Evolutionary conservation across 2,113 vertebrate species (phyloP), one percentile per base, ranked within the genome.

Genomic region (Lasiurus cinereus): DNA sequence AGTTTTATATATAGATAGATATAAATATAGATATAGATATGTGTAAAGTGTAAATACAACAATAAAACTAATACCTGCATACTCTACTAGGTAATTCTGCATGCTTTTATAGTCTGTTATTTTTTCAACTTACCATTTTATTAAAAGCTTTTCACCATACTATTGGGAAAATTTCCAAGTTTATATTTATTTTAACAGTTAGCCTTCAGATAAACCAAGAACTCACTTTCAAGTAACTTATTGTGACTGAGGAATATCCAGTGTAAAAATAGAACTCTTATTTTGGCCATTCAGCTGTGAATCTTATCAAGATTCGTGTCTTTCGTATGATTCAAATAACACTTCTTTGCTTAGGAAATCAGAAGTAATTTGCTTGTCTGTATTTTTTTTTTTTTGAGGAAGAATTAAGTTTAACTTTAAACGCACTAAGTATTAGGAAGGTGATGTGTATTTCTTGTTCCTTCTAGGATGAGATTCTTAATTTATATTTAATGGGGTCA

Each of bases 131-230:
- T 87, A 76, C 36, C 16, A 67, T 78, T 90, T 90, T 83, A 78
- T 74, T 84, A 48, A 95, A 69, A 88, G 13, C 16, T 80, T 93
- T 83, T 69, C 39, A 69, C 24, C 2, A 83, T 56, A 29, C 64
- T 91, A 64, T 27, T 76, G 69, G 52, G 31, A 10, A 67, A 89
- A 84, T 52, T 4, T 69, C 27, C 6, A 50, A 33, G 13, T 69
- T 90, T 29, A 24, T 87, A 66, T 78, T 95, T 76, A 92, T 70
- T 77, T 91, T 94, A 83, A 90, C 24, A 70, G 29, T 54, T 94
- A 80, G 31, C 64, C 36, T 69, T 82, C n/a, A 89, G 5, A 19
- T 64, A 85, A 94, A 48, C 27, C 9, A 80, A 90, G 18, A 86
- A 48, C 6, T 80, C 48, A 70, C 33, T 83, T 89, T 73, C 50